These are phyloP conservation scores for Watsonalla cultraria DNA, from an alignment of 2,888 invertebrate species.

Conservation along the genomic window DNA sequence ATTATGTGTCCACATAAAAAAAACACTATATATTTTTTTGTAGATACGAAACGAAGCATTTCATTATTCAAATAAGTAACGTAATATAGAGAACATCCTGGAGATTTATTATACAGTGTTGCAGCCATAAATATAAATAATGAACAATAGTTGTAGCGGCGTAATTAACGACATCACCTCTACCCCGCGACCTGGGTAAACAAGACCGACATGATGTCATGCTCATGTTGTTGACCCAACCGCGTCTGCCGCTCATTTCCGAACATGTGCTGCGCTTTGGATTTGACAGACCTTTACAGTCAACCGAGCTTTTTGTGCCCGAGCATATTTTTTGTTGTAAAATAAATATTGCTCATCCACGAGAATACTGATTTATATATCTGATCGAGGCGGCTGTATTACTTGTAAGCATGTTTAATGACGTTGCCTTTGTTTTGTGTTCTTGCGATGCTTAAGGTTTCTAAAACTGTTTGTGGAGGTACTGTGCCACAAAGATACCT, in stretches of 20 bases:
- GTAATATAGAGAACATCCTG: constrained; percentile 1
- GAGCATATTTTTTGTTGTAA: too few species aligned
- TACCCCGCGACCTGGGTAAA: constrained; percentile 58
- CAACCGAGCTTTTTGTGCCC: background rate
- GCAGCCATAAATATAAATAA: constrained; percentile 26
- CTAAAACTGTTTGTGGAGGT: too few species aligned
- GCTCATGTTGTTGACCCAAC: constrained; percentile 67
- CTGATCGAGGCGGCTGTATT: too few species aligned
- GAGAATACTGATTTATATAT: too few species aligned
- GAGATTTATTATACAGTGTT: constrained; percentile 9
- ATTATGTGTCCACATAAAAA: background rate
- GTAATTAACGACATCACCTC: constrained; percentile 58
- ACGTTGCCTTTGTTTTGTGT: too few species aligned
- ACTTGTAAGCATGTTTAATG: too few species aligned
- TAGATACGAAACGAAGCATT: background rate
- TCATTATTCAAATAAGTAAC: background rate
- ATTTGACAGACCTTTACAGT: background rate
- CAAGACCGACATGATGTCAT: constrained; percentile 67
- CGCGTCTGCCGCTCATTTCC: constrained; percentile 28
- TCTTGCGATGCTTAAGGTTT: too few species aligned
- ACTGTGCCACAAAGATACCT: too few species aligned
- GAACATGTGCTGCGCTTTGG: constrained; percentile 11
- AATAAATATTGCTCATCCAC: too few species aligned
- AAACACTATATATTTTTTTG: background rate
- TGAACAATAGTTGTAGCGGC: constrained; percentile 42